Evolutionary conservation across 2,113 vertebrate species (phyloP), one percentile per base, ranked within the genome.

Genomic region (Aix galericulata): DNA sequence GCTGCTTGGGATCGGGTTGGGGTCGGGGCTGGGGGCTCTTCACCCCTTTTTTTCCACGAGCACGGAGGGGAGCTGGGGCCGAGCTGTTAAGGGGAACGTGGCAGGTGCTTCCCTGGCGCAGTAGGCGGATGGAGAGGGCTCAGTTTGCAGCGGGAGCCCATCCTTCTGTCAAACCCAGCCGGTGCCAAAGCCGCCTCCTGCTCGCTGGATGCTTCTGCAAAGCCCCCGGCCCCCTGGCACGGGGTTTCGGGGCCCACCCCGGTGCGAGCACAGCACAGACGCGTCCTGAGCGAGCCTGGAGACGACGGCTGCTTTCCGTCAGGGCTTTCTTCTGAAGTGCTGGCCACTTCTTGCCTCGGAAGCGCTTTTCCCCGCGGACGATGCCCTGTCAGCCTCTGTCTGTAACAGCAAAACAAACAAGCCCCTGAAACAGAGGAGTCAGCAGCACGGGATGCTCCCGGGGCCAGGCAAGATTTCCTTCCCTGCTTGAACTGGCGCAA

Each of bases 251-350:
- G 42, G 22, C 20, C 56, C 66, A 46, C 8, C 94, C 64, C 2
- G 14, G 60, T 46, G 73, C 73, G 29, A 73, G 75, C 4, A 1
- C 40, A 67, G 10, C 75, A 5, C 32, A 3, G 78, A 40, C 17
- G 1, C n/a, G 62, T 73, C 83, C 91, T 60, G 63, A 2, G 22
- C 0, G 22, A 27, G 74, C 83, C 68, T 2, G 13, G 62, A 25
- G 79, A 8, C 52, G 0, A 3, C 32, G 0, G 5, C 77, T 76
- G 23, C 6, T 62, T 62, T 56, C 78, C 63, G 22, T 80, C 62
- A 17, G 9, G 1, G 27, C 3, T 3, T 14, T 34, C 23, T n/a
- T 23, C 9, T 17, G 36, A 62, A n/a, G n/a, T 1, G 0, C 0
- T 44, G 86, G 91, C 94, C 88, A 67, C 21, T 0, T 38, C 82